These are phyloP conservation scores for Melanotaenia parkinsoni DNA, from an alignment of 2,797 vertebrate genomes.

Conservation along the genomic window DNA sequence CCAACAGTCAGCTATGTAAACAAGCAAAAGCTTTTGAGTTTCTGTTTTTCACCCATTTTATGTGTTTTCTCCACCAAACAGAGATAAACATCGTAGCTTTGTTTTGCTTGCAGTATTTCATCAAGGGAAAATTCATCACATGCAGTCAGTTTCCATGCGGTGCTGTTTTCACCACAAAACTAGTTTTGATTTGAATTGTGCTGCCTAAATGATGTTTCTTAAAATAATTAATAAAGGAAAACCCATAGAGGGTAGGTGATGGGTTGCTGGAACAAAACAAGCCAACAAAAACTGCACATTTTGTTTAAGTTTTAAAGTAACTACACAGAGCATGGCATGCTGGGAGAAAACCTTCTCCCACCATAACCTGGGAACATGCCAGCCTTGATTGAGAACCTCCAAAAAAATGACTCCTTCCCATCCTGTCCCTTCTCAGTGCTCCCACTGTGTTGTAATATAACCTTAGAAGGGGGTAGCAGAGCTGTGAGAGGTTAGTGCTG, in stretches of 20 bases:
- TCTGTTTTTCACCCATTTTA: slow-evolving; percentile 24
- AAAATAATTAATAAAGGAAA: slow-evolving; percentile 34
- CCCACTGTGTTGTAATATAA: slow-evolving; percentile 85
- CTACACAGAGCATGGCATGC: slow-evolving; percentile 74
- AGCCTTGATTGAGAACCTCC: slow-evolving; percentile 76
- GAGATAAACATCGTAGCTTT: slow-evolving; percentile 21
- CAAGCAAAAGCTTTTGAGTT: slow-evolving; percentile 12
- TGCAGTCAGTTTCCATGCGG: background rate
- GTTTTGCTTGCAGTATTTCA: slow-evolving; percentile 26
- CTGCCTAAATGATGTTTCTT: slow-evolving; percentile 26
- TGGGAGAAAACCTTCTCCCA: slow-evolving; percentile 75
- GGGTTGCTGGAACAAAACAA: slow-evolving; percentile 33
- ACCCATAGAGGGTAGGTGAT: slow-evolving; percentile 31
- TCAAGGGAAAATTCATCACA: slow-evolving; percentile 21
- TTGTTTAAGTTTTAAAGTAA: slow-evolving; percentile 80
- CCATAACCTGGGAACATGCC: slow-evolving; percentile 81
- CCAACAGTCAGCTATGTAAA: slow-evolving; percentile 24
- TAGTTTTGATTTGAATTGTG: slow-evolving; percentile 30
- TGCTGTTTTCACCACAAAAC: slow-evolving; percentile 16
- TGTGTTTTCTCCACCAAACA: slow-evolving; percentile 19
- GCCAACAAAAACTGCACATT: slow-evolving; percentile 63
- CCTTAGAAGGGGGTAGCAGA: slow-evolving; percentile 68
- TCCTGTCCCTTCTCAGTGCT: slow-evolving; percentile 67
- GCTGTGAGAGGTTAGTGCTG: slow-evolving; percentile 73
- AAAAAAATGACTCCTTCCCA: slow-evolving; percentile 72